Conservation (phyloP, 2,113 vertebrate genomes). For the Lepidothrix coronata region DNA sequence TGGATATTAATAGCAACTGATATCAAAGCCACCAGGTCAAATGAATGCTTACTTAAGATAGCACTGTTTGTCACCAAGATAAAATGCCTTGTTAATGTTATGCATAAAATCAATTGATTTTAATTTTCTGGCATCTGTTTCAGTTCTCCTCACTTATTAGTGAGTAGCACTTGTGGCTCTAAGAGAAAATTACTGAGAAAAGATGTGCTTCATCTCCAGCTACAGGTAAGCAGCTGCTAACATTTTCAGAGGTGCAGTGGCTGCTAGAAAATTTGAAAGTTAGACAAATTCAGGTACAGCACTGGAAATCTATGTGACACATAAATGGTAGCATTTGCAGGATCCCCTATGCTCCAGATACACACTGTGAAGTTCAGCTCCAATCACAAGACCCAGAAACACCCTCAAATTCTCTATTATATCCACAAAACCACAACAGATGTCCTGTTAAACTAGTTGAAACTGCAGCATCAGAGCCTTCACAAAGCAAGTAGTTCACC, state of each 20-base stretch:
- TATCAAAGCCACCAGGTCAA: constrained; percentile 33
- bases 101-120: constrained; percentile 35
- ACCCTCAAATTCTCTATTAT: not conserved
- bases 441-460: not conserved
- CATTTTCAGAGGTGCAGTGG: not conserved
- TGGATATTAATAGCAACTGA: constrained; percentile 13
- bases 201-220: not conserved
- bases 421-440: rapidly evolving
- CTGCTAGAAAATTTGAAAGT: not conserved
- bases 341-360: not conserved
- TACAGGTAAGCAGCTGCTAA: not conserved
- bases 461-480: not conserved
- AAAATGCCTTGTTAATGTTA: constrained; percentile 27
- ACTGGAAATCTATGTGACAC: not conserved
- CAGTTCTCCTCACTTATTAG: not conserved
- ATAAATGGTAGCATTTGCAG: not conserved
- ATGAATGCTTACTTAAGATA: constrained; percentile 35
- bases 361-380: not conserved
- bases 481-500: rapidly evolving
- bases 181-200: not conserved
- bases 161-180: not conserved
- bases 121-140: constrained; percentile 46
- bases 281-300: not conserved
- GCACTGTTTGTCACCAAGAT: constrained; percentile 36
- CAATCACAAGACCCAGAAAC: not conserved